These are phyloP conservation scores for Tachina lurida DNA, from an alignment of 2,888 invertebrate genomes.

Conservation along the genomic window DNA sequence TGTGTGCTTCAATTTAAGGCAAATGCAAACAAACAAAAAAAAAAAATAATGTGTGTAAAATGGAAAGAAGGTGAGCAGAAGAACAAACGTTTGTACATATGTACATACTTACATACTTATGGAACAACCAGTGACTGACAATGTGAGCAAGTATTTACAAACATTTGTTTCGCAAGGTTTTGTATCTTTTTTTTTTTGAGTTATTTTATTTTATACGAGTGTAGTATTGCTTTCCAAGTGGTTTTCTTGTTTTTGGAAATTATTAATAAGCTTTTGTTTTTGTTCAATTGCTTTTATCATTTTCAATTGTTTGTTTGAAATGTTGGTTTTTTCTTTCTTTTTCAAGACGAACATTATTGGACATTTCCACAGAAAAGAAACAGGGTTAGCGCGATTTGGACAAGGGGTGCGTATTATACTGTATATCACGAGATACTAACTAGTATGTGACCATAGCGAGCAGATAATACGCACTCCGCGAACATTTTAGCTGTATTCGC, in stretches of 20 bases:
- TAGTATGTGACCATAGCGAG: too few species aligned
- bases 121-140: slow-evolving; percentile 11
- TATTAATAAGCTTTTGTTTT: slow-evolving; percentile 13
- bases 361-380: too few species aligned
- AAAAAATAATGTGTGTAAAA: slow-evolving; percentile 16
- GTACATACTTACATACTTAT: too few species aligned
- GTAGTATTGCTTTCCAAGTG: neutral
- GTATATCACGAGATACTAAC: too few species aligned
- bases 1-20: slow-evolving; percentile 12
- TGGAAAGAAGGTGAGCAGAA: slow-evolving; percentile 31
- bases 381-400: too few species aligned
- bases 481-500: too few species aligned
- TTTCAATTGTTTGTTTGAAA: neutral
- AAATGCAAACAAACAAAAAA: slow-evolving; percentile 22
- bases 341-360: too few species aligned
- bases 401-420: too few species aligned
- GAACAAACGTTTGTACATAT: slow-evolving; percentile 32
- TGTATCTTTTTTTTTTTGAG: neutral
- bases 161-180: slow-evolving; percentile 23
- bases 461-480: too few species aligned
- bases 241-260: slow-evolving; percentile 12
- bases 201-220: neutral
- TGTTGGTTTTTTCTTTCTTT: too few species aligned
- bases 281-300: neutral
- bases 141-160: neutral